These are phyloP conservation scores for Atractosteus spatula DNA, from an alignment of 2,113 vertebrate species.

Conservation along the genomic window DNA sequence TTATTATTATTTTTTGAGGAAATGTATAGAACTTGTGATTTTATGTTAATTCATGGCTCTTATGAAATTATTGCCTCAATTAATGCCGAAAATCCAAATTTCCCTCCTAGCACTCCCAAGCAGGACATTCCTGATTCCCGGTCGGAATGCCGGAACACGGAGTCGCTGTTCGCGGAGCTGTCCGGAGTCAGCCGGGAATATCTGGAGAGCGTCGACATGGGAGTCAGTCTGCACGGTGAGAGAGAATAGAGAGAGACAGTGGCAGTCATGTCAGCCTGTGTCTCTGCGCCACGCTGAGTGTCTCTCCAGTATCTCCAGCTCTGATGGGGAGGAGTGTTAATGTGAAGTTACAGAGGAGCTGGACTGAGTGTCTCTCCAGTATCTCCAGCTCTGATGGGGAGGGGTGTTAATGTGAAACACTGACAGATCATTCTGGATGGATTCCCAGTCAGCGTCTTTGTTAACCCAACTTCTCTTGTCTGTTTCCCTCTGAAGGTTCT, in stretches of 20 bases:
- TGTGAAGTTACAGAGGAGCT: not conserved
- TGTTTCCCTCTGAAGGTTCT: slow-evolving; percentile 44
- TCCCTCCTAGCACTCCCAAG: no score
- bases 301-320: no score
- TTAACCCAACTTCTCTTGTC: not conserved
- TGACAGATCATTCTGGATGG: not conserved
- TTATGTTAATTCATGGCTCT: no score
- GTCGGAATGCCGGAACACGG: slow-evolving; percentile 54
- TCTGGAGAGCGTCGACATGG: slow-evolving; percentile 68
- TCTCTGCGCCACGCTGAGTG: not conserved
- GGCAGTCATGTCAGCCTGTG: not conserved
- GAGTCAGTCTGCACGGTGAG: slow-evolving; percentile 63
- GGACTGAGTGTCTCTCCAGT: not conserved
- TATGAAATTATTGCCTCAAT: no score
- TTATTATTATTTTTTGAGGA: no score
- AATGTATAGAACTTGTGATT: no score
- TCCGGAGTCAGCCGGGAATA: slow-evolving; percentile 67
- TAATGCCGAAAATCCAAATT: no score
- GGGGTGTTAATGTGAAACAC: not conserved
- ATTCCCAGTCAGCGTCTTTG: slow-evolving; percentile 10
- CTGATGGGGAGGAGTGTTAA: no score
- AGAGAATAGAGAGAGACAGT: not conserved
- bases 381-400: no score
- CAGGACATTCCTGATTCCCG: no score
- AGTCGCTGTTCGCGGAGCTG: slow-evolving; percentile 71